phyloP scores from a whole-genome alignment of 2,888 invertebrate species.

The Baronia brevicornis region DNA sequence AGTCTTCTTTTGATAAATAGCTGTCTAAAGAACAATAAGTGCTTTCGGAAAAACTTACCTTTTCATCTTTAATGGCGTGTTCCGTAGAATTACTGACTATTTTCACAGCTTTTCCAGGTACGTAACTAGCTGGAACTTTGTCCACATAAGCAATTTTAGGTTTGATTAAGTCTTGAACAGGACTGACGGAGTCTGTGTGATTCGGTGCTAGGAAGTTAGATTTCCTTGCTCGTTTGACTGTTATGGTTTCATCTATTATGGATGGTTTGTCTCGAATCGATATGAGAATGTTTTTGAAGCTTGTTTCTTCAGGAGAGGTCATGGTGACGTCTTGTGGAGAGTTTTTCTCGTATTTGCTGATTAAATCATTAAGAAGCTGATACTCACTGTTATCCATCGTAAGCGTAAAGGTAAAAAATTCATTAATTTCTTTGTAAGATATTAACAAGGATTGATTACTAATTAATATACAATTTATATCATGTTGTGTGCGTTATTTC shows the following conservation, averaged over 20 bases:
- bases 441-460: no score
- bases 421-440: no score
- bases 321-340: constrained; percentile 70
- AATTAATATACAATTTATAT: no score
- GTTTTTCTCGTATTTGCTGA: constrained; percentile 43
- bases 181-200: constrained; percentile 51
- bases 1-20: constrained; percentile 63
- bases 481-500: no score
- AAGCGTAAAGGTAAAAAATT: constrained; percentile 32
- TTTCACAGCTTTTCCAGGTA: constrained; percentile 85
- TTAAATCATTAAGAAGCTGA: constrained; percentile 44
- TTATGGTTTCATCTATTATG: constrained; percentile 52
- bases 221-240: constrained; percentile 49
- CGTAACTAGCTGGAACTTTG: constrained; percentile 51
- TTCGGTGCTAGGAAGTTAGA: constrained; percentile 52
- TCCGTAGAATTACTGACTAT: constrained; percentile 75
- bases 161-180: constrained; percentile 36
- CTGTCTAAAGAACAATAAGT: constrained; percentile 72
- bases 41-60: constrained; percentile 54
- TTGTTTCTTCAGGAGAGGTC: constrained; percentile 61
- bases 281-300: constrained; percentile 62
- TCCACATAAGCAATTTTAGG: constrained; percentile 65
- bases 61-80: constrained; percentile 48
- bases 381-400: constrained; percentile 66
- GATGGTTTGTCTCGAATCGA: constrained; percentile 57